These are phyloP conservation scores for Aproaerema taeniolella DNA, from an alignment of 2,888 invertebrate genomes.

Conservation along the genomic window DNA sequence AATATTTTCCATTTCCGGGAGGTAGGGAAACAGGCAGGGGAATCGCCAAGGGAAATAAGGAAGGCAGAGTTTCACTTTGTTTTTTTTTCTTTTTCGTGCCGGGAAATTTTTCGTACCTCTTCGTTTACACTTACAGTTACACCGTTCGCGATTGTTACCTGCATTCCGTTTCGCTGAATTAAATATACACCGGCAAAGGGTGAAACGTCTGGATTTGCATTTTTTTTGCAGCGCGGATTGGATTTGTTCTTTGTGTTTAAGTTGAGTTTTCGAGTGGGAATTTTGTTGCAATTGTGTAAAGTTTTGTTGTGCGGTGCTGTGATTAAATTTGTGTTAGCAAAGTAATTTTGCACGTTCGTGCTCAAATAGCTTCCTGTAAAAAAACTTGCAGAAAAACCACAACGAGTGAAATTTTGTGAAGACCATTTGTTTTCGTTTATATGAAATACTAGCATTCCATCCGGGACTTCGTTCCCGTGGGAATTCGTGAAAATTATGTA, in stretches of 20 bases:
- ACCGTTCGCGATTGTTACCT: constrained; percentile 68
- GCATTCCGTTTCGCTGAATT: constrained; percentile 61
- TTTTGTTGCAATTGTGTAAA: no score
- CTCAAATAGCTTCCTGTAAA: no score
- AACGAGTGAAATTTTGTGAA: no score
- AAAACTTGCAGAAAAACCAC: no score
- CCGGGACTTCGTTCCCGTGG: no score
- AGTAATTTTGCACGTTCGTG: no score
- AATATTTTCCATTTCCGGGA: constrained; percentile 76
- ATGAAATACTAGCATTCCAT: no score
- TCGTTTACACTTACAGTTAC: constrained; percentile 76
- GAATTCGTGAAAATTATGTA: no score
- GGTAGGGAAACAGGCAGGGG: constrained; percentile 54
- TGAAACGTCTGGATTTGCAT: constrained; percentile 71
- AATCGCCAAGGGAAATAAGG: constrained; percentile 75
- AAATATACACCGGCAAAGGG: constrained; percentile 70
- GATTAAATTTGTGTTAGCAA: no score
- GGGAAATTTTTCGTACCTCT: constrained; percentile 65
- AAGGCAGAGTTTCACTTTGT: constrained; percentile 74
- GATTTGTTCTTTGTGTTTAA: constrained; percentile 43
- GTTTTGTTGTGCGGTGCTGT: no score
- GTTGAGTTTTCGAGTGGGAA: constrained; percentile 32
- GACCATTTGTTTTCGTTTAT: no score
- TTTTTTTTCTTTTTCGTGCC: constrained; percentile 49
- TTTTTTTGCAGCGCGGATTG: constrained; percentile 55